A percentile compares a stretch with the other conserved stretches of the same genome.
Evolutionary conservation across 2,113 vertebrate species (phyloP).

Genomic region (Ameiurus melas): DNA sequence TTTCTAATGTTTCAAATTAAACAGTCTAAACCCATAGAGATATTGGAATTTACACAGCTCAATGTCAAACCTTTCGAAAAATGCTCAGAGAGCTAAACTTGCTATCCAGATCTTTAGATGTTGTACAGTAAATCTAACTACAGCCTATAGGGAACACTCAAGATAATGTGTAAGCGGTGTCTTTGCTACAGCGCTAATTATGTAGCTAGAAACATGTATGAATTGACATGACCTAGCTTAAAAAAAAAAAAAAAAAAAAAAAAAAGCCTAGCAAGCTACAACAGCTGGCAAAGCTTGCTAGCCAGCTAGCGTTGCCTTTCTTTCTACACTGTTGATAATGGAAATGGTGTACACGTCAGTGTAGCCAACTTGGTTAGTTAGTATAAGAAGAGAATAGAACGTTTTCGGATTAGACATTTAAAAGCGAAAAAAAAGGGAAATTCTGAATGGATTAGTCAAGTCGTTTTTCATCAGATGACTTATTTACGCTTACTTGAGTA

Average conservation of each 20-base stretch:
- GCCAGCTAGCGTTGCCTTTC: neutral
- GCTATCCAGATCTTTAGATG: neutral
- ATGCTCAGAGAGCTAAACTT: neutral
- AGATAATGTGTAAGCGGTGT: neutral
- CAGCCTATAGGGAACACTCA: neutral
- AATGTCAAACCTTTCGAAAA: neutral
- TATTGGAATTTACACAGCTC: neutral
- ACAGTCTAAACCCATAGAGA: neutral
- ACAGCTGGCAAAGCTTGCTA: neutral
- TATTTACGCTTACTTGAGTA: neutral
- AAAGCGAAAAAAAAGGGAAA: neutral
- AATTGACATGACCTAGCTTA: neutral
- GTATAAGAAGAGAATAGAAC: no score
- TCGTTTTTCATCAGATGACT: neutral
- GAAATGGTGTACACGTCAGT: neutral
- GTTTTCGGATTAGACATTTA: neutral
- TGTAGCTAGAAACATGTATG: neutral
- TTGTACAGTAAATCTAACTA: neutral
- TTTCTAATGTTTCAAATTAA: neutral
- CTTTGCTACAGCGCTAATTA: neutral
- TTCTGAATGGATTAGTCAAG: neutral
- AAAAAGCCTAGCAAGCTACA: neutral
- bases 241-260: neutral
- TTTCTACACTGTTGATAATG: neutral
- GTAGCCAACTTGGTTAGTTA: no score